Conservation (phyloP, 2,797 vertebrate species). For the Gymnoscopelus braueri region DNA sequence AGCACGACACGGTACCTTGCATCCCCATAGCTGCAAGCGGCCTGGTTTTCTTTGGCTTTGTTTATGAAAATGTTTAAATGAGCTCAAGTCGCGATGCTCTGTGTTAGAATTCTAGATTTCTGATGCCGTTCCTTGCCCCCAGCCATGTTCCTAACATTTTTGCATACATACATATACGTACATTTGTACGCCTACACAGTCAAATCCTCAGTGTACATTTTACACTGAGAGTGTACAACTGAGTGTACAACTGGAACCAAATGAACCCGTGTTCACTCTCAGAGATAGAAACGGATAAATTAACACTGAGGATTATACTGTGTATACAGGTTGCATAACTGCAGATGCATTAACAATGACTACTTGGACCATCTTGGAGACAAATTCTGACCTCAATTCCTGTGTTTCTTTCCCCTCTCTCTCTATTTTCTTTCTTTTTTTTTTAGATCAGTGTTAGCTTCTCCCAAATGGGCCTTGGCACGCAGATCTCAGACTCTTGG, state of each 20-base stretch:
- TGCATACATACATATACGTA: not conserved
- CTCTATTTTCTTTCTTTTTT: no score
- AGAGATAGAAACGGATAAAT: no score
- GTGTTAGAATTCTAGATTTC: slow-evolving; percentile 18
- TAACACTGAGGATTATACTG: no score
- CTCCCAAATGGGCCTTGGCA: slow-evolving; percentile 17
- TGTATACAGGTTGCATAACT: slow-evolving; percentile 36
- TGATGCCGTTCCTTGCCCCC: not conserved
- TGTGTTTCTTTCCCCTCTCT: not conserved
- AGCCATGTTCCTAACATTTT: slow-evolving; percentile 24
- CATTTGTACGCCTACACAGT: slow-evolving; percentile 24
- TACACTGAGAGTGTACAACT: no score
- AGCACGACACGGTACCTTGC: not conserved
- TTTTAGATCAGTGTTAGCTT: slow-evolving; percentile 31
- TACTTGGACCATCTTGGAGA: slow-evolving; percentile 4
- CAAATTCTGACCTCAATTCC: slow-evolving; percentile 35
- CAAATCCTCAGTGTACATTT: no score
- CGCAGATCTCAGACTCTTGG: slow-evolving; percentile 15
- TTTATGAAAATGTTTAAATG: slow-evolving; percentile 36
- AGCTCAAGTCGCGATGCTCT: slow-evolving; percentile 15
- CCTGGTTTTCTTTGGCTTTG: slow-evolving; percentile 4
- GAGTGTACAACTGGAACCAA: no score
- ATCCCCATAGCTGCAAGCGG: slow-evolving; percentile 17
- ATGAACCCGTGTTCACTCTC: no score
- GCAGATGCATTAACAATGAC: slow-evolving; percentile 6